Evolutionary conservation across 2,797 vertebrate species (phyloP).

Genomic region (Linurgus olivaceus): DNA sequence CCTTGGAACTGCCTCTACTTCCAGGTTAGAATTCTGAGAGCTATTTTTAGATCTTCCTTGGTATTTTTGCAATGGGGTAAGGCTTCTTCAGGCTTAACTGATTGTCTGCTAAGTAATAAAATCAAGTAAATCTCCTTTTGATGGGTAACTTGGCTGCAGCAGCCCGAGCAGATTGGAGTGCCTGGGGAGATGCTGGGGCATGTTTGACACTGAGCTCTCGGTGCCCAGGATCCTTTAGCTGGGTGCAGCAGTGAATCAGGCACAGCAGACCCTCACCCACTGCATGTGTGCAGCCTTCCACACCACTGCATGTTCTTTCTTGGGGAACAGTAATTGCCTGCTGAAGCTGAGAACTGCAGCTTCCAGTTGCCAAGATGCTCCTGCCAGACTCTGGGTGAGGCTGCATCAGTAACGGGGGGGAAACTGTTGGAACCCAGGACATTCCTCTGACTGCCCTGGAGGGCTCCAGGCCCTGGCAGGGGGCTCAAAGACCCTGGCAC

Average conservation of each 20-base stretch:
- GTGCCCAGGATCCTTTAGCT: fast-evolving
- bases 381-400: neutral
- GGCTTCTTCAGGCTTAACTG: neutral
- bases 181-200: neutral
- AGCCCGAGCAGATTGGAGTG: fast-evolving
- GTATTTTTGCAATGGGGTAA: neutral
- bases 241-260: neutral
- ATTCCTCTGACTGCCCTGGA: too few relatives aligned
- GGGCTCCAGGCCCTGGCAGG: too few relatives aligned
- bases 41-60: neutral
- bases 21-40: neutral
- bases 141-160: neutral
- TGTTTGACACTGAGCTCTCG: neutral
- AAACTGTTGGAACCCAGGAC: neutral
- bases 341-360: neutral
- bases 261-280: neutral
- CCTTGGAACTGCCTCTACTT: neutral
- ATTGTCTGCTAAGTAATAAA: neutral
- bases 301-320: fast-evolving
- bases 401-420: neutral
- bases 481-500: too few relatives aligned
- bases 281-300: neutral
- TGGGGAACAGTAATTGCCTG: neutral
- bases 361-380: neutral
- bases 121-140: neutral